These are phyloP conservation scores for Drepana falcataria DNA, from an alignment of 2,888 invertebrate species.

Conservation along the genomic window DNA sequence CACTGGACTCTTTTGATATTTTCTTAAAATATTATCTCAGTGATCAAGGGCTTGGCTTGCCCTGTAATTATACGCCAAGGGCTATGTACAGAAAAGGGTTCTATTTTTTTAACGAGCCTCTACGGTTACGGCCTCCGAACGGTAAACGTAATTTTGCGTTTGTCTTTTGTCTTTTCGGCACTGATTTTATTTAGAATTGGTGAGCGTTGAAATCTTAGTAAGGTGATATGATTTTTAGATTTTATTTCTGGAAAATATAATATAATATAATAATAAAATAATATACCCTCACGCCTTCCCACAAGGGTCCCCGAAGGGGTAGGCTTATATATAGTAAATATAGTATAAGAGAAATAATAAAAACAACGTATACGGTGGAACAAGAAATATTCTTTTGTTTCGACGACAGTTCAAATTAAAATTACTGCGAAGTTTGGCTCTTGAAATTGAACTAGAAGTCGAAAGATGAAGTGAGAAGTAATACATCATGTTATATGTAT, in stretches of 20 bases:
- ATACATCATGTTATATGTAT: too few relatives aligned
- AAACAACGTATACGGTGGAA: too few relatives aligned
- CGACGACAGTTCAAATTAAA: too few relatives aligned
- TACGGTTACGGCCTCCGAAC: neutral
- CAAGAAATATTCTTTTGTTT: too few relatives aligned
- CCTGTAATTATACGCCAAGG: slow-evolving; percentile 9
- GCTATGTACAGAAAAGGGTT: slow-evolving; percentile 1
- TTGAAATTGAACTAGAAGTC: too few relatives aligned
- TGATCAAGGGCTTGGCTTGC: neutral
- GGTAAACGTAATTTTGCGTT: neutral
- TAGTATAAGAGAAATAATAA: too few relatives aligned
- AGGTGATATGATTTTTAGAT: neutral
- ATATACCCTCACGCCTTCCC: too few relatives aligned
- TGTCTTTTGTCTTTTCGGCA: neutral
- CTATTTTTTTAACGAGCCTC: slow-evolving; percentile 2
- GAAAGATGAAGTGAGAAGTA: too few relatives aligned
- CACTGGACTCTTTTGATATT: neutral
- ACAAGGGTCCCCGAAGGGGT: too few relatives aligned
- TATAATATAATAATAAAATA: too few relatives aligned
- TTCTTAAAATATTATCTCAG: neutral
- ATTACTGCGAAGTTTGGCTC: too few relatives aligned
- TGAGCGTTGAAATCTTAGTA: neutral
- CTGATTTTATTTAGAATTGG: neutral
- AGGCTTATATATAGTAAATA: too few relatives aligned
- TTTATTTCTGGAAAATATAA: neutral